These are phyloP conservation scores for Meandrina meandrites DNA, from an alignment of 92 coral and sea anemone species.

Conservation along the genomic window DNA sequence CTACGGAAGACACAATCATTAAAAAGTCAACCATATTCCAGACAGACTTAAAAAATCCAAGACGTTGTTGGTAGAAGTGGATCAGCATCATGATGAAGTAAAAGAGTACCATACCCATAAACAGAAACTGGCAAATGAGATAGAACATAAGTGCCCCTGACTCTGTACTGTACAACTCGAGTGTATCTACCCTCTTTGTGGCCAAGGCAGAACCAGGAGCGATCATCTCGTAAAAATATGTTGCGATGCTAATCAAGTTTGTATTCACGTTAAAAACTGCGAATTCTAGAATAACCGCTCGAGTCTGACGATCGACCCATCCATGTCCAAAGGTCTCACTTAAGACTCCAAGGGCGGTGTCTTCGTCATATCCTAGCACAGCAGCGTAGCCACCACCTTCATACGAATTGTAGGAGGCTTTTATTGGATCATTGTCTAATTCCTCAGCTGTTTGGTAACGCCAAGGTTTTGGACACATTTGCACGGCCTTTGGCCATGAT, in stretches of 20 bases:
- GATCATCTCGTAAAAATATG: slow-evolving; percentile 43
- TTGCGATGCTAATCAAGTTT: slow-evolving; percentile 29
- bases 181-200: slow-evolving; percentile 32
- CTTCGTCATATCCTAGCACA: slow-evolving; percentile 39
- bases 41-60: slow-evolving; percentile 26
- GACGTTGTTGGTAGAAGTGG: slow-evolving; percentile 27
- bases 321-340: slow-evolving; percentile 11
- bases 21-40: slow-evolving; percentile 56
- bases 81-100: slow-evolving; percentile 29
- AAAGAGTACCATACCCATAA: slow-evolving; percentile 45
- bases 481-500: slow-evolving; percentile 35
- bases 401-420: slow-evolving; percentile 20
- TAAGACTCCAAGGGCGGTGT: slow-evolving; percentile 21
- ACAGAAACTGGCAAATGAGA: slow-evolving; percentile 43
- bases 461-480: slow-evolving; percentile 55
- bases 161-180: slow-evolving; percentile 39
- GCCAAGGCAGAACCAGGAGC: slow-evolving; percentile 42
- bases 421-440: background rate
- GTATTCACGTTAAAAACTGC: slow-evolving; percentile 48
- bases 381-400: slow-evolving; percentile 49
- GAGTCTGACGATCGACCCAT: slow-evolving; percentile 56
- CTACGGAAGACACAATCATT: slow-evolving; percentile 28
- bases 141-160: slow-evolving; percentile 42
- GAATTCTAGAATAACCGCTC: slow-evolving; percentile 46
- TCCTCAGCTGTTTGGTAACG: slow-evolving; percentile 30